Conservation (phyloP, 37 sponge, comb jelly and placozoan species). For the Axinella damicornis region DNA sequence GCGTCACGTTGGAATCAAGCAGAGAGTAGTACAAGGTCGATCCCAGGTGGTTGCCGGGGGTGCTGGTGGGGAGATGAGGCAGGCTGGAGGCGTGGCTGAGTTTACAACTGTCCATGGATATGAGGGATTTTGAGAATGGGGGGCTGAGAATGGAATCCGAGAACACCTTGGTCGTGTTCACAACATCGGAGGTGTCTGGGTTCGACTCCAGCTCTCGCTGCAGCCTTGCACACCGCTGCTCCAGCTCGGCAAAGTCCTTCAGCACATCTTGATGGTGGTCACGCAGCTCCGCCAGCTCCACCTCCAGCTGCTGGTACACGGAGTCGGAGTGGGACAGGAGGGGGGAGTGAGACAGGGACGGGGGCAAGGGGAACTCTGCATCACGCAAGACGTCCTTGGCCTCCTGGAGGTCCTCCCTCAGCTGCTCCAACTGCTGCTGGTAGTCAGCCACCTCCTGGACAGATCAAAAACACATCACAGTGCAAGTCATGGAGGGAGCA, state of each 20-base stretch:
- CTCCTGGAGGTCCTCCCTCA: neutral
- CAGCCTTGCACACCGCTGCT: conserved; percentile 13
- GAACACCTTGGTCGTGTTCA: neutral
- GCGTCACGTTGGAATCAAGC: no score
- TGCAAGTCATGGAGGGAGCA: no score
- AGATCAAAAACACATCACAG: no score
- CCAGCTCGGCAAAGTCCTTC: conserved; percentile 6
- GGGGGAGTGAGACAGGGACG: neutral
- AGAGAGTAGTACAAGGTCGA: no score
- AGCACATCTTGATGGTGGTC: conserved; percentile 24
- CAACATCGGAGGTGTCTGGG: no score
- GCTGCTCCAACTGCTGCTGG: no score
- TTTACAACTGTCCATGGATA: no score
- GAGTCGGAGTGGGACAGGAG: neutral
- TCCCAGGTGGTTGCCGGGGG: no score
- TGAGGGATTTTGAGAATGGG: no score
- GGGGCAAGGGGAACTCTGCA: neutral
- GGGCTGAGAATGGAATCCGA: neutral
- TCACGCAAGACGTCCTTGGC: neutral
- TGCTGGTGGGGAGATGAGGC: no score
- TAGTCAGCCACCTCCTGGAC: no score
- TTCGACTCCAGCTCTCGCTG: conserved; percentile 7
- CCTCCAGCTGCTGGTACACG: neutral
- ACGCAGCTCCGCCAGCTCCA: conserved; percentile 10
- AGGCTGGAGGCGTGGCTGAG: no score